Evolutionary conservation across 1,140 invertebrate species (phyloP), one percentile per base, ranked within the genome.

Genomic region (Papilio dardanus): DNA sequence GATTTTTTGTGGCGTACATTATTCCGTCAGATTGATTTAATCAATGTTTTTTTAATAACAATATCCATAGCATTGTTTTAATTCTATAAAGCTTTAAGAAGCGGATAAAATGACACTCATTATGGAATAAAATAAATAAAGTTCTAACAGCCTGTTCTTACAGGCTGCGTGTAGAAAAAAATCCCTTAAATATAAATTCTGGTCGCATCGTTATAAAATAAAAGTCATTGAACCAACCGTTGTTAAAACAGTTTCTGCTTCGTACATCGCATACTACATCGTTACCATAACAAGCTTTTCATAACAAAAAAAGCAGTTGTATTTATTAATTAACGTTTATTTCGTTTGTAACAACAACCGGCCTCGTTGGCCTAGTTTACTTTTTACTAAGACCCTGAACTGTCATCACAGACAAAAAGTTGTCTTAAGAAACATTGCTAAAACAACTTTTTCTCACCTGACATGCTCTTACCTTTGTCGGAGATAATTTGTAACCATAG

Each of bases 321-420:
- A 12, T 62, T 62, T 62, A 30, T 62, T 62, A 62, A 62, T 62
- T 62, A 62, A 62, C 54, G 21, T 62, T 62, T 30, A 62, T 62
- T 62, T 62, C 24, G 24, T 30, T 62, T 62, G 50, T 46, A 12
- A n/a, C 16, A 6, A 0, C 24, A 12, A 30, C 10, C 24, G 54
- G 24, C 54, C 2, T 24, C 54, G 54, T 28, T 62, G 24, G 24
- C 54, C 54, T 62, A 62, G 54, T 62, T 62, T 62, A 50, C 46
- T 50, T 50, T 50, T 50, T 50, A 14, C 24, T 21, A 14, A 62
- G 54, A 14, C 24, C 54, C 24, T 28, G 54, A 62, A 62, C 54
- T 62, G 54, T 62, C 24, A 62, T 62, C 24, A 62, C 54, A 30
- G 54, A 14, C 24, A 28, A 28, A 21, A n/a, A n/a, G n/a, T n/a